Evolutionary conservation across 2,113 vertebrate genomes (phyloP).

Genomic region (Emydura subglobosa): DNA sequence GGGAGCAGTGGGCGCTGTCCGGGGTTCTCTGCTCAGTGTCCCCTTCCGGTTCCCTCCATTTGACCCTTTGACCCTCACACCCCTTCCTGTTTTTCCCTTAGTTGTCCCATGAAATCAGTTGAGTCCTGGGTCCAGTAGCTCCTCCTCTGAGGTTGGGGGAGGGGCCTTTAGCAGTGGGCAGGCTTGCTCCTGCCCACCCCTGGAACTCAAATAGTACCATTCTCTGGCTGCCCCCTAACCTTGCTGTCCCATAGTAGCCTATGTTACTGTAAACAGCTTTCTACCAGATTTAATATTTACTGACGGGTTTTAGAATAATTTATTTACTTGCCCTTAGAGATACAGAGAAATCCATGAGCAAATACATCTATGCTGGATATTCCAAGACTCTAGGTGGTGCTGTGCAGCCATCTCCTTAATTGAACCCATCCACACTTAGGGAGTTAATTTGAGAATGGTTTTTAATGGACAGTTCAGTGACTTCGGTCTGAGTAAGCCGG

Average conservation of each 20-base stretch:
- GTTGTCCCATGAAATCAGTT: too few species aligned
- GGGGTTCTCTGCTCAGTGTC: too few species aligned
- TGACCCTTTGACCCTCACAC: too few species aligned
- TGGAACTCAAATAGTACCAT: too few species aligned
- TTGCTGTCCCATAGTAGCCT: background rate
- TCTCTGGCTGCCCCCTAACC: too few species aligned
- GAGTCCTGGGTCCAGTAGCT: too few species aligned
- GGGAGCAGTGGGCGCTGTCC: too few species aligned
- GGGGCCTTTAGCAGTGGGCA: too few species aligned
- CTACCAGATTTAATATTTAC: background rate
- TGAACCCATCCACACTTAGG: conserved; percentile 1
- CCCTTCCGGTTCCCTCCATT: too few species aligned
- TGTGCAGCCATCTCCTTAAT: conserved; percentile 38
- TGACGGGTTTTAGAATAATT: background rate
- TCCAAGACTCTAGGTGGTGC: conserved; percentile 69
- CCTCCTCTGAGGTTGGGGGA: too few species aligned
- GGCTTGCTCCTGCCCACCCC: too few species aligned
- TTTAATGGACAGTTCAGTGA: conserved; percentile 6
- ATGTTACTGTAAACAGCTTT: background rate
- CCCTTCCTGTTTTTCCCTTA: too few species aligned
- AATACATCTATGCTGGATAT: background rate
- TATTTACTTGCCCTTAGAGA: background rate
- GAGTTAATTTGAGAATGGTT: background rate
- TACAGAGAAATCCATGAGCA: background rate
- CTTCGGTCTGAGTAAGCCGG: background rate